Base-by-base conservation (phyloP, 2,797 vertebrate species). In the Botia kubotai region DNA sequence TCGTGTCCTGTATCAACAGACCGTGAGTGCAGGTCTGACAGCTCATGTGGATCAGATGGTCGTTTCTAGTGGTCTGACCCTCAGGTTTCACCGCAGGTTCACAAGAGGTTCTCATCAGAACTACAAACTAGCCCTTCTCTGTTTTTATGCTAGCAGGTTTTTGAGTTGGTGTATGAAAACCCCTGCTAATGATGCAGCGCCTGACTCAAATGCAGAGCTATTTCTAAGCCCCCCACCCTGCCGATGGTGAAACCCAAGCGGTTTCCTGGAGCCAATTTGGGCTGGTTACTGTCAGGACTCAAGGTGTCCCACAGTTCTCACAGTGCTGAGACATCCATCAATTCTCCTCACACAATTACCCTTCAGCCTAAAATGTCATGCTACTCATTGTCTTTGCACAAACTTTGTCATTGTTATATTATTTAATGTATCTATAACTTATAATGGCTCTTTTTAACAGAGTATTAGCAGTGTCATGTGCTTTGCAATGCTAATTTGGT, bases 241-340 rank as follows among this genome's bases (percentile, higher is more conserved):
- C 79, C 75, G 63, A 69, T 74, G 60, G 62, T 66, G 11, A 39
- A 70, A 67, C 77, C 60, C 55, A 53, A 74, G 39, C 82, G 77
- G 77, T 77, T 82, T 79, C 84, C 72, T 76, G 82, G 67, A 86
- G 87, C 85, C 84, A 88, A 85, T 88, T 88, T 86, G 83, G 63
- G 75, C 83, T 14, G 67, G 84, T 82, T 78, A 77, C 82, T 86
- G 83, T 85, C 84, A 88, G 75, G 55, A 69, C 43, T 75, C 36
- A 60, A 63, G 60, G 26, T 80, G 66, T 55, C 79, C 71, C 69
- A 81, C 70, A 14, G 83, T 72, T 76, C 23, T 21, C 46, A 19
- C 26, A 60, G 19, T 39, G 23, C 70, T 82, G 72, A 74, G 83
- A 48, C 75, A 78, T 62, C 52, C 50, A 75, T 55, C 68, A 78